A percentile compares a stretch with the other conserved stretches of the same genome.
Evolutionary conservation across 2,113 vertebrate genomes (phyloP).

Genomic region (Cyanoderma ruficeps): DNA sequence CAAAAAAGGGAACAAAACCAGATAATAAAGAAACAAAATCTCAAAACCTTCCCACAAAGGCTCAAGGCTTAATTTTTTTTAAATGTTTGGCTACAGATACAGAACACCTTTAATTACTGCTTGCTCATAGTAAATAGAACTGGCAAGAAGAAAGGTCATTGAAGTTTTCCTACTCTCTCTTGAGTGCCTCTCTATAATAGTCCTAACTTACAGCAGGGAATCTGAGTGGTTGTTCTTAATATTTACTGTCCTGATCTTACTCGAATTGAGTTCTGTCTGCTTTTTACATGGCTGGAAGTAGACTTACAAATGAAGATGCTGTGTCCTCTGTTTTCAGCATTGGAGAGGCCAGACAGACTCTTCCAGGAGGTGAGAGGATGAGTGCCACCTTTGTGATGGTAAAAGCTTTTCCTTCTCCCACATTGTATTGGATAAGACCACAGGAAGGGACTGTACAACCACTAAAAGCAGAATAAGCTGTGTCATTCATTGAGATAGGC

Average conservation of each 20-base stretch:
- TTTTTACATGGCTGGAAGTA: neutral
- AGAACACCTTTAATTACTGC: neutral
- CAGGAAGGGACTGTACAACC: neutral
- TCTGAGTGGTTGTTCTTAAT: neutral
- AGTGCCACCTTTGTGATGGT: neutral
- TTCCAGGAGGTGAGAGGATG: neutral
- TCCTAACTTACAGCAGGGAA: neutral
- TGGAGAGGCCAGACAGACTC: neutral
- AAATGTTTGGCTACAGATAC: neutral
- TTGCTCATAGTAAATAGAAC: neutral
- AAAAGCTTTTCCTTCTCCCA: neutral
- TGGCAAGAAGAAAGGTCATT: constrained; percentile 2
- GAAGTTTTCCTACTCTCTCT: neutral
- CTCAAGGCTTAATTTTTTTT: neutral
- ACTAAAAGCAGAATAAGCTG: neutral
- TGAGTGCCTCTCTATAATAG: neutral
- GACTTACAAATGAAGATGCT: neutral
- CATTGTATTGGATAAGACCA: neutral
- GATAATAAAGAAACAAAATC: neutral
- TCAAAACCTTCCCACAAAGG: neutral
- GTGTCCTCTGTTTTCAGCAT: neutral
- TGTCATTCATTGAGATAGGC: neutral
- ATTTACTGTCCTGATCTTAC: neutral
- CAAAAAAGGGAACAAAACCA: neutral
- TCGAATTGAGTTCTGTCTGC: neutral